These are phyloP conservation scores for Phthorimaea operculella DNA, from an alignment of 1,140 invertebrate species.

Conservation along the genomic window DNA sequence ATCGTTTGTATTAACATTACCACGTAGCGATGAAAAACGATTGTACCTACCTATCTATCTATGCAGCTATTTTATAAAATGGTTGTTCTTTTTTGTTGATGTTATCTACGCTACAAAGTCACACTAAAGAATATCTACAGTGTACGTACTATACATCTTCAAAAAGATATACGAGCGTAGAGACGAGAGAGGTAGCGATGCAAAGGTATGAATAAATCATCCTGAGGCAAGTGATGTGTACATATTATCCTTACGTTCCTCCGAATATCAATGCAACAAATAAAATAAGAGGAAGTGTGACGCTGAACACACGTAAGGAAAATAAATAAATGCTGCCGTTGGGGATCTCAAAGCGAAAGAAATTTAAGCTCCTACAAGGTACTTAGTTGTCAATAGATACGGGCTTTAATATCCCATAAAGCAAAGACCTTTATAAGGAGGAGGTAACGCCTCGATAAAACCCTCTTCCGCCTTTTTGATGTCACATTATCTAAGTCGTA, in stretches of 20 bases:
- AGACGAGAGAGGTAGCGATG: background rate
- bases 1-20: too few relatives aligned
- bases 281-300: slow-evolving; percentile 12
- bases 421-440: too few relatives aligned
- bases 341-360: background rate
- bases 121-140: too few relatives aligned
- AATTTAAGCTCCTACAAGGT: background rate
- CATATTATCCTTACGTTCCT: background rate
- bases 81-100: too few relatives aligned
- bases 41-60: too few relatives aligned
- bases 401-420: background rate
- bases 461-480: background rate
- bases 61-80: too few relatives aligned
- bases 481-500: background rate
- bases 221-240: slow-evolving; percentile 1
- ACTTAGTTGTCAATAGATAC: background rate
- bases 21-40: too few relatives aligned
- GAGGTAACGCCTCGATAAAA: too few relatives aligned
- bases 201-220: slow-evolving; percentile 14
- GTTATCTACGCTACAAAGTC: too few relatives aligned
- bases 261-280: slow-evolving; percentile 17
- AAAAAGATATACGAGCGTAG: background rate
- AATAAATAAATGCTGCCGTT: background rate
- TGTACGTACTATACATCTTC: too few relatives aligned
- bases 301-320: slow-evolving; percentile 1